Evolutionary conservation across 2,888 invertebrate genomes (phyloP).

Genomic region (Suillia variegata): DNA sequence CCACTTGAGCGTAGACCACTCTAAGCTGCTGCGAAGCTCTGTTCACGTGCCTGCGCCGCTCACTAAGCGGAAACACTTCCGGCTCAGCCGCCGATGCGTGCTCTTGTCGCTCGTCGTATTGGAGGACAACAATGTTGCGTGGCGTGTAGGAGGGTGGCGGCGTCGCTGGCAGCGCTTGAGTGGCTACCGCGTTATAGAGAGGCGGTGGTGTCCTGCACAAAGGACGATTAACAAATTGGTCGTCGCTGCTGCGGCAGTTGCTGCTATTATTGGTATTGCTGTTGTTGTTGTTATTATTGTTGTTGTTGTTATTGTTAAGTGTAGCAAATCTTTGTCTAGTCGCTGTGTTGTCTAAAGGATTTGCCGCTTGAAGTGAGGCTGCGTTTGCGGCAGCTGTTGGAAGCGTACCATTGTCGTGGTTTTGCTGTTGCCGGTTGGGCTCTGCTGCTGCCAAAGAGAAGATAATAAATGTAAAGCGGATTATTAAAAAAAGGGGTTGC

Average conservation of each 20-base stretch:
- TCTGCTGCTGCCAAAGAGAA: conserved; percentile 18
- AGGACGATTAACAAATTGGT: conserved; percentile 32
- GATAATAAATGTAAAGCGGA: conserved; percentile 21
- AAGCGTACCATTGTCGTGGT: neutral
- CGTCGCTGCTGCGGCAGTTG: conserved; percentile 15
- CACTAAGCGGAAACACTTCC: conserved; percentile 1
- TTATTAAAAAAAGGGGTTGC: conserved; percentile 17
- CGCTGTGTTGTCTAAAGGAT: conserved; percentile 21
- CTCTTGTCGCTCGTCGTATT: neutral
- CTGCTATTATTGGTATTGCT: too few relatives aligned
- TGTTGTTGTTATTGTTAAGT: conserved; percentile 10
- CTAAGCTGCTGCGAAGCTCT: neutral
- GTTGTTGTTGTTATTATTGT: conserved; percentile 26
- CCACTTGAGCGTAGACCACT: neutral
- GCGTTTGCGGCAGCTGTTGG: conserved; percentile 6
- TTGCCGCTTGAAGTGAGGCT: conserved; percentile 17
- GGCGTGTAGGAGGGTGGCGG: conserved; percentile 57
- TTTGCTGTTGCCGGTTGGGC: conserved; percentile 7
- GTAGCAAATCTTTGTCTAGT: conserved; percentile 16
- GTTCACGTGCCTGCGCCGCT: neutral
- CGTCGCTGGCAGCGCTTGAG: conserved; percentile 48
- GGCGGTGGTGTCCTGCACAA: conserved; percentile 43
- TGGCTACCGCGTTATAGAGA: conserved; percentile 41
- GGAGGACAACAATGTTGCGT: neutral
- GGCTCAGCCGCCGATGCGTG: neutral